A percentile compares a stretch with the other conserved stretches of the same genome.
These are phyloP conservation scores for Rosalia funebris DNA, from an alignment of 2,888 invertebrate species.

Conservation along the genomic window DNA sequence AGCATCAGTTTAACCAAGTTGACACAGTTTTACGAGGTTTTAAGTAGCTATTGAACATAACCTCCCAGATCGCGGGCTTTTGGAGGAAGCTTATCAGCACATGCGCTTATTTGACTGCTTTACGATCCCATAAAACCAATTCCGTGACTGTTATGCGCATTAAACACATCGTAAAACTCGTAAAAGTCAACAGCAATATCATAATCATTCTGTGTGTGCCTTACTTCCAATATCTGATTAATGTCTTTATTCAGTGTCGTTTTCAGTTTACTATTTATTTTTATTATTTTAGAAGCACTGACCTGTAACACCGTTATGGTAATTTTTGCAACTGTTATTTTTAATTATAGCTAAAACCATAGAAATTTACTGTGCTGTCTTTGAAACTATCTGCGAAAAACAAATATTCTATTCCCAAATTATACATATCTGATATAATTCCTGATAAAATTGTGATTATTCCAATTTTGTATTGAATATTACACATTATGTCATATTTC, in stretches of 20 bases:
- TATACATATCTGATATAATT: too few species aligned
- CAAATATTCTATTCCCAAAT: too few species aligned
- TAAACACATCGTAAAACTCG: conserved; percentile 62
- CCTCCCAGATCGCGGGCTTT: conserved; percentile 49
- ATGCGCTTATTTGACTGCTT: conserved; percentile 53
- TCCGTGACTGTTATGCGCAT: conserved; percentile 61
- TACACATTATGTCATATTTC: too few species aligned
- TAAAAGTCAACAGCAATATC: conserved; percentile 62
- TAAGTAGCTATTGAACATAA: conserved; percentile 55
- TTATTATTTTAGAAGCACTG: conserved; percentile 7
- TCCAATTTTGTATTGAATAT: too few species aligned
- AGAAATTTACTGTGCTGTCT: too few species aligned
- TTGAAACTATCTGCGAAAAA: too few species aligned
- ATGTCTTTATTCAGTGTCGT: conserved; percentile 32
- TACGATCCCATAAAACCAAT: conserved; percentile 60
- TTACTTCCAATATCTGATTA: conserved; percentile 48
- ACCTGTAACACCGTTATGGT: too few species aligned
- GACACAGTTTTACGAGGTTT: conserved; percentile 54
- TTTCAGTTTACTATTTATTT: background rate
- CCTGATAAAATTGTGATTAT: too few species aligned
- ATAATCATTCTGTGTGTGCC: conserved; percentile 54
- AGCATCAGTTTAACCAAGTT: conserved; percentile 46
- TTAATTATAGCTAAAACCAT: too few species aligned
- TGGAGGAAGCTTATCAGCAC: conserved; percentile 53
- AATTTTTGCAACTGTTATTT: too few species aligned